Base-by-base conservation (phyloP, 2,797 vertebrate species). In the Sebastes ruberrimus region DNA sequence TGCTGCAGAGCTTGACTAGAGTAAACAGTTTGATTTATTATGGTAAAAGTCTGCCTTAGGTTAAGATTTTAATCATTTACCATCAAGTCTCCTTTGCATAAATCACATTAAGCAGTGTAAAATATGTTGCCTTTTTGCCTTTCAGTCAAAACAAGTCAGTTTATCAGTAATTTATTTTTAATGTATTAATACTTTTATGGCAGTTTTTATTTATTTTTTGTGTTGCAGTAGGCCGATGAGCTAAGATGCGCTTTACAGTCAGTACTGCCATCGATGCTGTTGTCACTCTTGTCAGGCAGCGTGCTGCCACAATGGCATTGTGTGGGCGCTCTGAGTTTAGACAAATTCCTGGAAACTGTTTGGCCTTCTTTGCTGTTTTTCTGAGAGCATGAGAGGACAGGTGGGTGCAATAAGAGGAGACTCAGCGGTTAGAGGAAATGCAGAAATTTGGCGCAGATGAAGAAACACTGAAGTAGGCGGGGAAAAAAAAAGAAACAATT, bases 21-120 rank as follows among this genome's bases (percentile, higher is more conserved):
- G 62, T 82, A 65, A 87, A 85, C 66, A 74, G 28, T 75, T 59
- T 88, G 86, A 92, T 92, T 85, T 83, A 92, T 92, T 64, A 62
- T 11, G 8, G 22, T 81, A 32, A 81, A 76, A 76, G 25, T 70
- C 52, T 62, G 81, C 89, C 91, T 80, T 23, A 63, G 87, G 88
- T 70, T 79, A 22, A 66, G 14, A 57, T 81, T 81, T 81, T 20
- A 84, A 38, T 87, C 27, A 83, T 88, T 85, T 52, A 71, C 35
- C 56, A 80, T 86, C 67, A 68, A 78, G 42, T 76, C 59, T 52
- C 25, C 22, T 76, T 69, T 81, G 64, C 76, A 77, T 76, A 71
- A 81, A 84, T 83, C 57, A 72, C 56, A 80, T 27, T 46, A 55
- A 60, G 38, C 27, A 38, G 10, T 53, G 23, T 75, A 42, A 74